Base-by-base conservation (phyloP, 2,888 invertebrate genomes). In the Thera obeliscata region DNA sequence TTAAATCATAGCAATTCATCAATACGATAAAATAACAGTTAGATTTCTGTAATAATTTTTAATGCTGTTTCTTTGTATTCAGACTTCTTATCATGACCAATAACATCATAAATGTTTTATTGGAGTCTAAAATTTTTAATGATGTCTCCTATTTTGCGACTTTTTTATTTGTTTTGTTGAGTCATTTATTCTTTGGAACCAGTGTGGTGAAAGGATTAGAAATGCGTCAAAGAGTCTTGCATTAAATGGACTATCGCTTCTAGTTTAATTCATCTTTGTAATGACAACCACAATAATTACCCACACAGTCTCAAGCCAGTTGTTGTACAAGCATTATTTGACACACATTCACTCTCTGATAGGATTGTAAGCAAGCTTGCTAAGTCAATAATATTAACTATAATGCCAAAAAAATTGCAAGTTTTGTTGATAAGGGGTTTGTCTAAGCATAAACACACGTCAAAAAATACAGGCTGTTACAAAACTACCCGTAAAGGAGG, bases 321-420 rank as follows among this genome's bases (percentile, higher is more conserved):
- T 68, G 64, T 67, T 72, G 69, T 70, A 67, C 66, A 66, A 46
- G 55, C 48, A 48, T 36, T 62, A 61, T 67, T 67, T 54, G 64
- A 50, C 66, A 60, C 71, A 74, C 73, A 68, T 73, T 73, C 70
- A 71, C 74, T 74, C 71, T 73, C 68, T 35, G 58, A 62, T 57
- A 64, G 36, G 38, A 55, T 61, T 56, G 33, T 12, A 43, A 36
- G 35, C 41, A 12, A 59, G 49, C 22, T 6, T 33, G 56, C 50
- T 60, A 33, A 56, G 60, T 61, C 61, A 52, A 52, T 46, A 63
- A 63, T 63, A 59, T 49, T 56, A 66, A 38, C 61, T 46, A 33
- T 6, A 64, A 12, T 12, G 9, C 43, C 43, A 50, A 22, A 50
- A 50, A 22, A 50, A 50, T 5, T 2, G 7, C 41, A 6, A 1